phyloP scores from a whole-genome alignment of 1,140 invertebrate genomes.

The Panagrolaimus sp. region DNA sequence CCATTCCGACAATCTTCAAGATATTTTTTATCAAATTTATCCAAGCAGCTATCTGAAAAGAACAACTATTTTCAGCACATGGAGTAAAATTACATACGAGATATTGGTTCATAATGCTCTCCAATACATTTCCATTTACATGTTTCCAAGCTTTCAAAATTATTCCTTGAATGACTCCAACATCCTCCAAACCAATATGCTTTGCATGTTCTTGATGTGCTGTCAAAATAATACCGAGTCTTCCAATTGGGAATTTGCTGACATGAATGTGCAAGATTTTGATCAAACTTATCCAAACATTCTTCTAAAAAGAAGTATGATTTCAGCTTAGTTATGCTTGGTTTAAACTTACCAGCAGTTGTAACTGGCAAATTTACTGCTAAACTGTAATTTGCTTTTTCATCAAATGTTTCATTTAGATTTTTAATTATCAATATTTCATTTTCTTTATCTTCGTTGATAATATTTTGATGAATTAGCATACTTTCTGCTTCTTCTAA shows the following conservation, averaged over 20 bases:
- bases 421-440: constrained; percentile 18
- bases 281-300: constrained; percentile 43
- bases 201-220: constrained; percentile 27
- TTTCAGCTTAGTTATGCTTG: neutral
- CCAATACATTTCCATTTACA: constrained; percentile 50
- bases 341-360: constrained; percentile 1
- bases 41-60: constrained; percentile 42
- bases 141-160: constrained; percentile 39
- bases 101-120: constrained; percentile 15
- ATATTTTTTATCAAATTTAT: constrained; percentile 45
- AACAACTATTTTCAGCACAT: neutral
- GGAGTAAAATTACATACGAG: constrained; percentile 21
- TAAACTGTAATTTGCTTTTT: constrained; percentile 17
- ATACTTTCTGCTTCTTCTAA: neutral
- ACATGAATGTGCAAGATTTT: constrained; percentile 37
- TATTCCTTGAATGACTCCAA: constrained; percentile 19
- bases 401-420: constrained; percentile 20
- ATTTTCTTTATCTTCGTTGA: constrained; percentile 1
- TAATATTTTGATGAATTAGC: neutral
- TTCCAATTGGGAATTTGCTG: constrained; percentile 35
- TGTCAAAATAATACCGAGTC: constrained; percentile 45
- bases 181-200: constrained; percentile 51
- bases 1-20: constrained; percentile 42
- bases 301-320: constrained; percentile 43
- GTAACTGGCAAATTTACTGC: constrained; percentile 14